phyloP scores from a whole-genome alignment of 2,113 vertebrate genomes.

The Cyprinodon brontotheroides region DNA sequence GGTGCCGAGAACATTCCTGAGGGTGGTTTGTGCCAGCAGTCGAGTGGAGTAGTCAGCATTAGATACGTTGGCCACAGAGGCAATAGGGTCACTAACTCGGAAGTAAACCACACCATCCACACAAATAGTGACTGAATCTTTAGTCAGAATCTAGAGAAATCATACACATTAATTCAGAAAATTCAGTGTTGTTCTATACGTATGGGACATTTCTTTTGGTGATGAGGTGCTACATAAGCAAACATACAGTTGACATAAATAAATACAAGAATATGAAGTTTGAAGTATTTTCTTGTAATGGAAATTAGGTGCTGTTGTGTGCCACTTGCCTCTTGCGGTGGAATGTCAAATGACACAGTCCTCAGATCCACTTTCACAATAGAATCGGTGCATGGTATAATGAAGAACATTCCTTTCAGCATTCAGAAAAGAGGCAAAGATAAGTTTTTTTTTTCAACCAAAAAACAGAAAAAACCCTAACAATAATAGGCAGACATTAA shows the following conservation, averaged over 20 bases:
- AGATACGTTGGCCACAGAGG: constrained; percentile 84
- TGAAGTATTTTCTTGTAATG: too few species aligned
- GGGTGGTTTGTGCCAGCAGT: constrained; percentile 87
- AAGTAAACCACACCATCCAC: constrained; percentile 91
- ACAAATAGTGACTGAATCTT: constrained; percentile 86
- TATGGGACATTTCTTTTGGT: neutral
- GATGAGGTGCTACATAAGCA: neutral
- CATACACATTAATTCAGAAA: neutral
- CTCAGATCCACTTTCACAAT: constrained; percentile 95
- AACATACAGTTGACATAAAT: too few species aligned
- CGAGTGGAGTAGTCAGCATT: constrained; percentile 86
- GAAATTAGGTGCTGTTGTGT: neutral
- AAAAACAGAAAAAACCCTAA: neutral
- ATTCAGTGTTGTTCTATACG: neutral
- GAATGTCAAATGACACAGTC: constrained; percentile 96
- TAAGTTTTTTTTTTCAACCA: neutral
- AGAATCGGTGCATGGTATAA: constrained; percentile 93
- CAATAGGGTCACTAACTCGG: constrained; percentile 83
- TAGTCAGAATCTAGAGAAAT: constrained; percentile 83
- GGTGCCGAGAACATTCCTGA: constrained; percentile 88
- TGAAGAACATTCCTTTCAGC: constrained; percentile 91
- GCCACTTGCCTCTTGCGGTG: constrained; percentile 90
- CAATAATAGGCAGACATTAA: neutral
- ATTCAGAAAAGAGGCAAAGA: neutral
- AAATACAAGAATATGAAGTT: too few species aligned